Percentiles rank a stretch among this genome's conserved stretches.
These are phyloP conservation scores for Caenorhabditis remanei DNA, from an alignment of 1,140 invertebrate genomes.

Conservation along the genomic window DNA sequence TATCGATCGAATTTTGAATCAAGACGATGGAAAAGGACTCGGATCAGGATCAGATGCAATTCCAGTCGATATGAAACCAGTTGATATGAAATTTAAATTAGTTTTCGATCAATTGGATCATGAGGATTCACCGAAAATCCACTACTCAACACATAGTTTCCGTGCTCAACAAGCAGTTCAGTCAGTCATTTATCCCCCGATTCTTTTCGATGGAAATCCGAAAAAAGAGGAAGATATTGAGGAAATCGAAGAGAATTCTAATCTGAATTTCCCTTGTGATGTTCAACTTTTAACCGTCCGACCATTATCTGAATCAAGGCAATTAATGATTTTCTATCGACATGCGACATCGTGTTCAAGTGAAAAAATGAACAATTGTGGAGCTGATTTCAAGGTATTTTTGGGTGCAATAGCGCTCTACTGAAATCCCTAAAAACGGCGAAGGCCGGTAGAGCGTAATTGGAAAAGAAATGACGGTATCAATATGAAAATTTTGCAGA, in stretches of 20 bases:
- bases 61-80: conserved; percentile 66
- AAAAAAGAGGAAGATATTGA: conserved; percentile 21
- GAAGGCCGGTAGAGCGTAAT: not conserved
- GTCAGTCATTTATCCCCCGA: conserved; percentile 61
- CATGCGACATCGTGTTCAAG: conserved; percentile 23
- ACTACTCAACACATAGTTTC: conserved; percentile 45
- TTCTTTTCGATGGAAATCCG: conserved; percentile 5
- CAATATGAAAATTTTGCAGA: conserved; percentile 16
- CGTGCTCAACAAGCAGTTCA: conserved; percentile 57
- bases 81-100: conserved; percentile 64
- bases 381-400: conserved; percentile 45
- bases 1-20: conserved; percentile 87
- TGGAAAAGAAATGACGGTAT: not conserved
- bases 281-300: conserved; percentile 66
- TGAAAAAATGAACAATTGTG: conserved; percentile 26
- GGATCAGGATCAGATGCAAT: conserved; percentile 83
- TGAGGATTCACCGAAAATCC: conserved; percentile 6
- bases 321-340: conserved; percentile 47
- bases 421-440: too few relatives aligned
- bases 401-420: too few relatives aligned
- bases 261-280: conserved; percentile 63
- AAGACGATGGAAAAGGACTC: conserved; percentile 93
- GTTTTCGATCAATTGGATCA: conserved; percentile 59
- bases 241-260: not conserved
- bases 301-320: not conserved